phyloP scores from a whole-genome alignment of 1,140 invertebrate genomes.

The Rhagoletis zephyria region DNA sequence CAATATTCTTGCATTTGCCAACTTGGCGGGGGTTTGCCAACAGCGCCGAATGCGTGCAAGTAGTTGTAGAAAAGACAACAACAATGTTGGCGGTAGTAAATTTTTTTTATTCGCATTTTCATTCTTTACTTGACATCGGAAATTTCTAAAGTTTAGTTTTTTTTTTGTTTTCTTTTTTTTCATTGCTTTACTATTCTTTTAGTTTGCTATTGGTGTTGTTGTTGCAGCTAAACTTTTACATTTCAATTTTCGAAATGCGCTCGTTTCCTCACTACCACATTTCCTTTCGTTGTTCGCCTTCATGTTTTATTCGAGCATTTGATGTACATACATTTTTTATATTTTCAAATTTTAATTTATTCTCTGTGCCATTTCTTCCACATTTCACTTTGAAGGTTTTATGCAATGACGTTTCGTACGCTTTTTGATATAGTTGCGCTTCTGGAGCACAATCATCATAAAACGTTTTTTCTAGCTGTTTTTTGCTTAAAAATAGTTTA shows the following conservation, averaged over 20 bases:
- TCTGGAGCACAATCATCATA: not conserved
- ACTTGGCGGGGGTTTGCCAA: constrained; percentile 33
- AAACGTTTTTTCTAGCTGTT: not conserved
- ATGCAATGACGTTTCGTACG: not conserved
- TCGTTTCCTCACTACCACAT: not conserved
- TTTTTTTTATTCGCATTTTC: not conserved
- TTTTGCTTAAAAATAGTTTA: not conserved
- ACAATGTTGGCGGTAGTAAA: not conserved
- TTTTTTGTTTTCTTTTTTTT: not conserved
- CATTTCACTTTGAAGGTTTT: constrained; percentile 1
- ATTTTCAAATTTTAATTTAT: not conserved
- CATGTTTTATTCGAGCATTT: not conserved
- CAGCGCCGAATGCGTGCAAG: not conserved
- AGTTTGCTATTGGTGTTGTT: not conserved
- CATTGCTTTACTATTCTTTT: not conserved
- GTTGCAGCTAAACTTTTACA: constrained; percentile 36
- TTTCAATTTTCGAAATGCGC: constrained; percentile 44
- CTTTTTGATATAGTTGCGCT: not conserved
- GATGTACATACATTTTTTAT: not conserved
- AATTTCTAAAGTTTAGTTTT: constrained; percentile 15
- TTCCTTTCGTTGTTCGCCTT: not conserved
- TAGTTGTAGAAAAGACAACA: not conserved
- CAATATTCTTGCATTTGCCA: not conserved
- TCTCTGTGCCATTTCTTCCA: not conserved
- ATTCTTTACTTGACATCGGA: not conserved